Conservation (phyloP, 1,140 invertebrate genomes). For the Tyrophagus putrescentiae region DNA sequence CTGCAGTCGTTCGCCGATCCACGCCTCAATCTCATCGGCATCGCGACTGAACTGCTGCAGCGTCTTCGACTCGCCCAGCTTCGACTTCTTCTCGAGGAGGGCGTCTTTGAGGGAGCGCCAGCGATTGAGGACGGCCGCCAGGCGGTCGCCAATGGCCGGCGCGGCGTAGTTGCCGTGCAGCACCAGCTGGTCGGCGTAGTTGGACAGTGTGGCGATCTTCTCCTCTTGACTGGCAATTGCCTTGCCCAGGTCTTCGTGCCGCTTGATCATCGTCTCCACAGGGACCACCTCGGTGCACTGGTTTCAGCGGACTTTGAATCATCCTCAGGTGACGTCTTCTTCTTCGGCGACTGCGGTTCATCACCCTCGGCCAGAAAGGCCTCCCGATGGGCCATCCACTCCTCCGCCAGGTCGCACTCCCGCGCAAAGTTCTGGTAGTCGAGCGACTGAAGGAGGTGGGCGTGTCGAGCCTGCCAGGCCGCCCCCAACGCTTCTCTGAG, state of each 20-base stretch:
- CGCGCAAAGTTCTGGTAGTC: constrained; percentile 97
- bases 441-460: constrained; percentile 61
- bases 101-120: constrained; percentile 93
- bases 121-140: constrained; percentile 62
- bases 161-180: constrained; percentile 95
- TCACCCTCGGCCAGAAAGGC: constrained; percentile 93
- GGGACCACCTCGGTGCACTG: constrained; percentile 89
- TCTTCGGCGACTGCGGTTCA: constrained; percentile 79
- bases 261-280: constrained; percentile 97
- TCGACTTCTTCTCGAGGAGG: constrained; percentile 88
- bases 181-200: constrained; percentile 84
- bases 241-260: constrained; percentile 94
- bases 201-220: constrained; percentile 86
- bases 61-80: constrained; percentile 91
- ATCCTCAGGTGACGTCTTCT: too few species aligned
- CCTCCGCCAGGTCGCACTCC: constrained; percentile 90
- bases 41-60: constrained; percentile 97
- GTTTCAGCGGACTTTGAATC: too few species aligned
- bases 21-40: constrained; percentile 99
- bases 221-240: constrained; percentile 95
- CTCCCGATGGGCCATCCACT: constrained; percentile 97
- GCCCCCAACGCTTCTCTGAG: constrained; percentile 77
- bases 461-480: constrained; percentile 79
- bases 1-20: constrained; percentile 95
- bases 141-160: constrained; percentile 71